phyloP scores from a whole-genome alignment of 2,113 vertebrate genomes.

The Cairina moschata region DNA sequence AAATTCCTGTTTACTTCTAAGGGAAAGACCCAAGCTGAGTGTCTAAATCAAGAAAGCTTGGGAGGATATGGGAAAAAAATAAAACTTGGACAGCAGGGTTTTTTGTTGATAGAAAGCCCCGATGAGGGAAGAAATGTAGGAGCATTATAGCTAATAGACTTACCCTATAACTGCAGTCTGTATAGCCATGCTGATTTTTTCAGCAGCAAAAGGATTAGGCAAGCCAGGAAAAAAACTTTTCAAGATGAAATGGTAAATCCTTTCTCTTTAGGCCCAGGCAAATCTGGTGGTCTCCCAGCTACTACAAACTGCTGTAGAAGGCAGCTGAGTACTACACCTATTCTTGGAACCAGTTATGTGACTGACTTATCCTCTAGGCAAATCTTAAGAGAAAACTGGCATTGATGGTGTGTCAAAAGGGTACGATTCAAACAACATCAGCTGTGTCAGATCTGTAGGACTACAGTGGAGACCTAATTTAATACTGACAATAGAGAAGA shows the following conservation, averaged over 20 bases:
- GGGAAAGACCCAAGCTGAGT: neutral
- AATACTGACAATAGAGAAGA: neutral
- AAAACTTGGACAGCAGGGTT: neutral
- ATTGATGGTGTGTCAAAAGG: neutral
- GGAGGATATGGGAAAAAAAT: neutral
- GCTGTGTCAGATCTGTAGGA: neutral
- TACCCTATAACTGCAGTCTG: neutral
- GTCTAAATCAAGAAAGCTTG: neutral
- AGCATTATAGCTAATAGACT: neutral
- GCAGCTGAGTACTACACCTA: neutral
- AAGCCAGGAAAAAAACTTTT: neutral
- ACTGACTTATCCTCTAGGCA: neutral
- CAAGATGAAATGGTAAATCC: neutral
- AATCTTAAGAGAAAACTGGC: neutral
- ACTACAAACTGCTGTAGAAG: neutral
- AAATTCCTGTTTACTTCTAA: neutral
- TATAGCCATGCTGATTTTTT: neutral
- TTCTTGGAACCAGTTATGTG: rapidly evolving
- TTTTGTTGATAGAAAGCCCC: neutral
- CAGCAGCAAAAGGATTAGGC: neutral
- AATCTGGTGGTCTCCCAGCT: neutral
- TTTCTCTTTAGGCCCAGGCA: neutral
- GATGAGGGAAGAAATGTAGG: neutral
- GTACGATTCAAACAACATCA: neutral
- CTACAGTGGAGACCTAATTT: neutral